A percentile compares a stretch with the other conserved stretches of the same genome.
phyloP scores from a whole-genome alignment of 2,888 invertebrate species.

The Coleophora deauratella region DNA sequence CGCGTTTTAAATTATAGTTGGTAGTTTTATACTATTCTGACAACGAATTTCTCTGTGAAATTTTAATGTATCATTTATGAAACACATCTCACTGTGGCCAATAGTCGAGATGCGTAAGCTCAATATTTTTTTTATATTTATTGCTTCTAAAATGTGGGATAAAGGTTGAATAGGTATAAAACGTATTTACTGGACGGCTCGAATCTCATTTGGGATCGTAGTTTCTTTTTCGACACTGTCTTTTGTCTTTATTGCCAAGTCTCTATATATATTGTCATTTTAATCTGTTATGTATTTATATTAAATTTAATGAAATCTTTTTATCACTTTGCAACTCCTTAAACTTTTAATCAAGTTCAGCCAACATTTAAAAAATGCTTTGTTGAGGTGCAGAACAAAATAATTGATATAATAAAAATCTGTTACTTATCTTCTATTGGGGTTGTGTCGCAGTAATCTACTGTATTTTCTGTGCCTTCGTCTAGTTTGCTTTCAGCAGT shows the following conservation, averaged over 20 bases:
- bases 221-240: background rate
- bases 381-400: constrained; percentile 25
- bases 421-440: constrained; percentile 30
- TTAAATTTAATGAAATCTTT: background rate
- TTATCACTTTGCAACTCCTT: no score
- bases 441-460: constrained; percentile 41
- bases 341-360: no score
- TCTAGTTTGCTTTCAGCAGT: constrained; percentile 51
- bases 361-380: constrained; percentile 6
- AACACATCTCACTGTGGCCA: constrained; percentile 17
- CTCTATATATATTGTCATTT: background rate
- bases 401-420: constrained; percentile 8
- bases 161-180: constrained; percentile 1
- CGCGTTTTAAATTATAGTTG: constrained; percentile 47
- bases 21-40: constrained; percentile 47
- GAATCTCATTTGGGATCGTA: no score
- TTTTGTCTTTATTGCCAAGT: background rate
- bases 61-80: constrained; percentile 29
- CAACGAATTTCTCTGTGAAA: constrained; percentile 67
- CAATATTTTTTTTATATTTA: constrained; percentile 22
- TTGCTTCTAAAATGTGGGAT: background rate
- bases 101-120: constrained; percentile 23
- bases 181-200: background rate
- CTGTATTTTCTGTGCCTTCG: constrained; percentile 59
- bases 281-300: background rate